phyloP scores from a whole-genome alignment of 2,888 invertebrate genomes.

The Agrotis ipsilon region DNA sequence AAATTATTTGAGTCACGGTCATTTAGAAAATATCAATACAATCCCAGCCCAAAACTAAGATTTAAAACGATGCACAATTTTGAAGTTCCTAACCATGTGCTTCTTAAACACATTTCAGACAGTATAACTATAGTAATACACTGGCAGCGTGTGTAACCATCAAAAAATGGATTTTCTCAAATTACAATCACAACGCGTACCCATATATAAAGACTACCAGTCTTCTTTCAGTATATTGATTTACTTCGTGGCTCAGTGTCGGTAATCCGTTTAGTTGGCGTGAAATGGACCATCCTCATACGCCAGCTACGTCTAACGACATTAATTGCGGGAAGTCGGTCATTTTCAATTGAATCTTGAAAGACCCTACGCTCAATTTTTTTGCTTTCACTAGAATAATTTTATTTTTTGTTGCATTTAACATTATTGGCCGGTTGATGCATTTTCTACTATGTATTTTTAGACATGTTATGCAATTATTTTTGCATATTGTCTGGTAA shows the following conservation, averaged over 20 bases:
- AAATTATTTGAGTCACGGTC: background rate
- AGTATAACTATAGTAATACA: background rate
- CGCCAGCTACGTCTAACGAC: slow-evolving; percentile 50
- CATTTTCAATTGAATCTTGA: slow-evolving; percentile 59
- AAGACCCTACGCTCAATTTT: slow-evolving; percentile 49
- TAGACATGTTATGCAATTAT: background rate
- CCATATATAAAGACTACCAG: background rate
- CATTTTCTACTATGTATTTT: slow-evolving; percentile 12
- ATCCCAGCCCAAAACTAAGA: background rate
- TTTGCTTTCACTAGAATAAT: slow-evolving; percentile 45
- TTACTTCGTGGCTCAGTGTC: slow-evolving; percentile 42
- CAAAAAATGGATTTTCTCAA: no score
- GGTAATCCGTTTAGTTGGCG: slow-evolving; percentile 55
- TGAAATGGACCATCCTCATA: slow-evolving; percentile 59
- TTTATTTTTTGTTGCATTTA: slow-evolving; percentile 25
- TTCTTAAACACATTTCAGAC: background rate
- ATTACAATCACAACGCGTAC: background rate
- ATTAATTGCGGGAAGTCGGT: slow-evolving; percentile 59
- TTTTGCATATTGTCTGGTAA: background rate
- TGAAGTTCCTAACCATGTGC: background rate
- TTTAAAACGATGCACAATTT: background rate
- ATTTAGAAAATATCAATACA: background rate
- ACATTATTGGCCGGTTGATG: slow-evolving; percentile 9
- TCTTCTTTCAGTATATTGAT: slow-evolving; percentile 39
- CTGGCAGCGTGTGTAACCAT: no score